phyloP scores from a whole-genome alignment of 2,113 vertebrate genomes.

The Melanotaenia duboulayi region DNA sequence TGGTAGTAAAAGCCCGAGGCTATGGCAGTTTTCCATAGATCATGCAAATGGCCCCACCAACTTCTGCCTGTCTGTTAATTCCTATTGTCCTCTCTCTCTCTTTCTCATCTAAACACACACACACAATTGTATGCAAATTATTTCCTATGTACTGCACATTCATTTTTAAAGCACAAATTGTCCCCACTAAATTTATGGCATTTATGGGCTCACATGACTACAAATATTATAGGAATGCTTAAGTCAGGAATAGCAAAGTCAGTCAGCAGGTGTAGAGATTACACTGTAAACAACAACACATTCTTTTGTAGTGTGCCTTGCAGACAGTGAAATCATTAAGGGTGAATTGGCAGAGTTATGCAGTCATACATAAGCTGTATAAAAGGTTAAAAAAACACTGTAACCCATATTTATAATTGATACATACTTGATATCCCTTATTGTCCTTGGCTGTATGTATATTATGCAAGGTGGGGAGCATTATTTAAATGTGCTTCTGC shows the following conservation, averaged over 20 bases:
- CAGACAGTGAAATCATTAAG: too few species aligned
- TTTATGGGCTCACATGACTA: not conserved
- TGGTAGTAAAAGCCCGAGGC: constrained; percentile 54
- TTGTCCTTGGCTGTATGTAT: too few species aligned
- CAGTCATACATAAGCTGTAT: too few species aligned
- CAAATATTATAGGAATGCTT: not conserved
- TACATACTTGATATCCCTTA: too few species aligned
- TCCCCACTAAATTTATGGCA: too few species aligned
- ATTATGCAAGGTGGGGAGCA: too few species aligned
- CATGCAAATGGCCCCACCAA: constrained; percentile 61
- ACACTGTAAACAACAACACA: not conserved
- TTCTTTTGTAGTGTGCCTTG: not conserved
- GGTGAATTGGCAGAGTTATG: too few species aligned
- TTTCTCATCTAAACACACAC: constrained; percentile 18
- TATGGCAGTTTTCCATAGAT: constrained; percentile 55
- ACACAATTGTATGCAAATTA: not conserved
- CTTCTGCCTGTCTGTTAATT: constrained; percentile 26
- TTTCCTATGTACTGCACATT: not conserved
- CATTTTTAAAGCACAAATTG: not conserved
- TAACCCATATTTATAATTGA: too few species aligned
- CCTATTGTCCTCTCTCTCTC: constrained; percentile 12
- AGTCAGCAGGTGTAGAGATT: constrained; percentile 2
- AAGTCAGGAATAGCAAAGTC: too few species aligned
- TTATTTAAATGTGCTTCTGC: too few species aligned
- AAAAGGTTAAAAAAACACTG: too few species aligned